These are phyloP conservation scores for Mamestra configurata DNA, from an alignment of 1,140 invertebrate species.

Conservation along the genomic window DNA sequence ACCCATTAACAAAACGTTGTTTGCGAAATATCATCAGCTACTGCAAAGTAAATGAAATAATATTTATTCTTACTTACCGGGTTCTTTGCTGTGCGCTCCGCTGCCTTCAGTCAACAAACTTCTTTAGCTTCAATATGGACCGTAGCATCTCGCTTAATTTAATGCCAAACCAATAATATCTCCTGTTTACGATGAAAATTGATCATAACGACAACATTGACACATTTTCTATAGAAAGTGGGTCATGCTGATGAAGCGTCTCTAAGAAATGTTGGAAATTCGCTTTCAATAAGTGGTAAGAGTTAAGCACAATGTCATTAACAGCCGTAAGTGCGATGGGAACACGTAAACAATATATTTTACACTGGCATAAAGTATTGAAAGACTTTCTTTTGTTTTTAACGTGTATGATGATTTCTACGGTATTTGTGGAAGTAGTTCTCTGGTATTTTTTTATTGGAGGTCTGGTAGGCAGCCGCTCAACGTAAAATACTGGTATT, in stretches of 20 bases:
- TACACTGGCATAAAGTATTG: neutral
- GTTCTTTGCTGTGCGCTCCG: constrained; percentile 5
- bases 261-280: constrained; percentile 63
- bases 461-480: too few species aligned
- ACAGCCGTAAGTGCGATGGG: constrained; percentile 56
- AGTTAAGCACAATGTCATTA: constrained; percentile 55
- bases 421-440: neutral
- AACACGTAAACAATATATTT: constrained; percentile 56
- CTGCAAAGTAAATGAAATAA: neutral
- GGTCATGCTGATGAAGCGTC: constrained; percentile 66
- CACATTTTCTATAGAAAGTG: constrained; percentile 77
- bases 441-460: too few species aligned
- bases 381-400: constrained; percentile 44
- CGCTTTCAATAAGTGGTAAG: constrained; percentile 58
- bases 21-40: constrained; percentile 26
- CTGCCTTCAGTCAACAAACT: constrained; percentile 1
- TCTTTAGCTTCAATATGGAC: neutral
- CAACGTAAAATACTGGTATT: too few species aligned
- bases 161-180: constrained; percentile 23
- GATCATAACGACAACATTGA: constrained; percentile 51
- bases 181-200: constrained; percentile 42
- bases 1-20: neutral
- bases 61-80: constrained; percentile 15
- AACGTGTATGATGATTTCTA: constrained; percentile 28
- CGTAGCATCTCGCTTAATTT: constrained; percentile 20